Base-by-base conservation (phyloP, 1,140 invertebrate species). In the Brachionus manjavacas region DNA sequence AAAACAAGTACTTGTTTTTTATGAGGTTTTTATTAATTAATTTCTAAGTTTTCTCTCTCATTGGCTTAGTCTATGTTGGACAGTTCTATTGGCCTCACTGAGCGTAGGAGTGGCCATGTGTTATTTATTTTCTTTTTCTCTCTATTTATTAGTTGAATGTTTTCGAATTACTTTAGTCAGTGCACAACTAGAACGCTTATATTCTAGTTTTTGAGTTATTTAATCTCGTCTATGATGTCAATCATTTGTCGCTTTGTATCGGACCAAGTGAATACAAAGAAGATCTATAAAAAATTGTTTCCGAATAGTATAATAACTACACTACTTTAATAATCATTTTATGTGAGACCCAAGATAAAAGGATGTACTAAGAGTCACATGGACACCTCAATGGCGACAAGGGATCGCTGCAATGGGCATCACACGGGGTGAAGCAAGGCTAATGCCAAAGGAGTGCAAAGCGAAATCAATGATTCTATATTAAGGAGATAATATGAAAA, bases 1-100 rank as follows among this genome's bases (percentile, higher is more conserved):
- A 72, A 3, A 72, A 72, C 68, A 72, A 72, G 68, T 72, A 72
- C 68, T 72, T 35, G 31, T 35, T 72, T 72, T 39, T 39, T 39
- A 39, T 72, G 16, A 60, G 52, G 16, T 72, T 72, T 72, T 72
- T 72, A 16, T 72, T 72, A 41, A 41, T 41, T 72, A 68, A 68
- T 68, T 68, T 68, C 31, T 31, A 72, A 72, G 68, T 72, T 41
- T 72, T 41, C 68, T 39, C 12, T 35, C n/a, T 39, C 52, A 20
- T 72, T 72, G 68, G 68, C 43, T 41, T 41, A 41, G 9, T 20
- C 16, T 20, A 14, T 39, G 16, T 3, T 20, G 35, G 0, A n/a
- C 9, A 46, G 16, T 72, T 41, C 12, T 14, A 72, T 72, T 72
- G 68, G 68, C n/a, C 16, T 3, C 7, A 16, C 16, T 11, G 8